Conservation (phyloP, 2,888 invertebrate genomes). For the Mycalesis mineus region DNA sequence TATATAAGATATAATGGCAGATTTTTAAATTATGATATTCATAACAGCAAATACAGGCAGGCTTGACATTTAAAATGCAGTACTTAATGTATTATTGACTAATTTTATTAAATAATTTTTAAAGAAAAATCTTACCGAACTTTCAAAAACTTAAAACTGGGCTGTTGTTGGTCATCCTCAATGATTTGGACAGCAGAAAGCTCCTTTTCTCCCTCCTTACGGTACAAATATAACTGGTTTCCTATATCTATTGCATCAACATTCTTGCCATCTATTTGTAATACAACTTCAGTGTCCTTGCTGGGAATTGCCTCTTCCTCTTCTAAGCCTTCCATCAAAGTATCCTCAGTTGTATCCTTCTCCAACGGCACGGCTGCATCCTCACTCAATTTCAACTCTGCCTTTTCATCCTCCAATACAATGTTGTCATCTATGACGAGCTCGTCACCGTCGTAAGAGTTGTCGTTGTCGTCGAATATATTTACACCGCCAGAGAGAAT, state of each 20-base stretch:
- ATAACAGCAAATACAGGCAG: no score
- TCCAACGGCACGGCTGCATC: slow-evolving; percentile 34
- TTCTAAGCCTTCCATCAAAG: slow-evolving; percentile 38
- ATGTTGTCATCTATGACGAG: slow-evolving; percentile 72
- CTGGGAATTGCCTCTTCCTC: slow-evolving; percentile 47
- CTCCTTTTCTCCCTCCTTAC: slow-evolving; percentile 63
- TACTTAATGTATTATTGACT: no score
- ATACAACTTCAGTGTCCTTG: slow-evolving; percentile 65
- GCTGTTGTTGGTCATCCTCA: slow-evolving; percentile 57
- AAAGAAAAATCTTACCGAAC: slow-evolving; percentile 57
- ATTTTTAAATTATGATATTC: no score
- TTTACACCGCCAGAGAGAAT: slow-evolving; percentile 71
- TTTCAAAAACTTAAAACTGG: slow-evolving; percentile 70
- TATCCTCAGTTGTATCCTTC: slow-evolving; percentile 35
- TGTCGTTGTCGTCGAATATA: slow-evolving; percentile 75
- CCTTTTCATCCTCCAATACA: slow-evolving; percentile 51
- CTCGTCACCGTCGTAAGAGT: slow-evolving; percentile 71
- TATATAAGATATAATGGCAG: no score
- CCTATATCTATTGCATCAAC: slow-evolving; percentile 73
- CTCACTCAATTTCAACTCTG: slow-evolving; percentile 41
- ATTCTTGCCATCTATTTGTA: slow-evolving; percentile 71
- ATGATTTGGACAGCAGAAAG: slow-evolving; percentile 69
- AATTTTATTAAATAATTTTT: no score
- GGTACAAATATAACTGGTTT: slow-evolving; percentile 68
- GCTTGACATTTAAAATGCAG: no score